Base-by-base conservation (phyloP, 2,888 invertebrate genomes). In the Drosophila rubida region DNA sequence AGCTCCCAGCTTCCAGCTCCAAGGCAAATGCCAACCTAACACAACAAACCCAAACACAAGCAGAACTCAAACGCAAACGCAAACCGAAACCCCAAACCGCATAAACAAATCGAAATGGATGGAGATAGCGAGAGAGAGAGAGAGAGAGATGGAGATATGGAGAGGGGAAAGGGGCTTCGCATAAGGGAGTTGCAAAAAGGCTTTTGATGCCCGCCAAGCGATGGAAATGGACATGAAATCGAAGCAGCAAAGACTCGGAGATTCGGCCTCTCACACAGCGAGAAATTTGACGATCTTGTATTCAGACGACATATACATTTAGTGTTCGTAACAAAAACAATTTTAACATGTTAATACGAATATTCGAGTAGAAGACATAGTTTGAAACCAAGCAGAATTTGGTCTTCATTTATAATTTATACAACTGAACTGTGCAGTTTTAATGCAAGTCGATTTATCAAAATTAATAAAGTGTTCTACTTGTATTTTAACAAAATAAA, bases 61-160 rank as follows among this genome's bases (percentile, higher is more conserved):
- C 35, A 13, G 35, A 37, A 37, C 35, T 37, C 35, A 37, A 37
- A 37, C 35, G 13, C 75, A 60, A 58, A 45, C 48, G 14, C 27
- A 50, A 58, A 13, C 23, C 19, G 42, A 54, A 44, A 44, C 66
- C 57, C 50, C 60, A 80, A 79, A 70, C 70, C 80, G 69, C 74
- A 79, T 86, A 88, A 86, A 83, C 80, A 86, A 86, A 88, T 83
- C 87, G 78, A 68, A 71, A 74, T 37, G 4, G 14, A 14, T 13
- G 61, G 46, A 45, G 13, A 14, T 22, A 9, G 8, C 5, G 25
- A 6, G 2, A 14, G 16, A 4, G n/a, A 32, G 3, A 23, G 22
- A 3, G 27, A 30, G 30, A 11, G 6, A 14, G 23, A 19, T 19
- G 19, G 19, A 19, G 19, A 19, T n/a, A 11, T 4, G 32, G 2